phyloP scores from a whole-genome alignment of 2,888 invertebrate genomes.

The Acleris laterana region DNA sequence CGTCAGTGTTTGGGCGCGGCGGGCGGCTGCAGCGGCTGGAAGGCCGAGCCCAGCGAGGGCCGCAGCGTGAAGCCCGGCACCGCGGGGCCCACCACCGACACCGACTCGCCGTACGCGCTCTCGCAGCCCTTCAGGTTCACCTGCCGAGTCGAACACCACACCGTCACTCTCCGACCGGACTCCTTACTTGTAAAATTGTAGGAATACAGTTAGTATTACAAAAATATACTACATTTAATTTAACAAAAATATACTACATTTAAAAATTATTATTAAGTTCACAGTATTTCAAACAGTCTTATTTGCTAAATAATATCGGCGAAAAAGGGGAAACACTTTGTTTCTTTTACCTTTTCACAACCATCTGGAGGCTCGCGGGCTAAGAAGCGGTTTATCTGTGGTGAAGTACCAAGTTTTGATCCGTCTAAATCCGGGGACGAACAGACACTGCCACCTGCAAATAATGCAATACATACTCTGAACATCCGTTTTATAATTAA shows the following conservation, averaged over 20 bases:
- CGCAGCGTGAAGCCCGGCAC: slow-evolving; percentile 89
- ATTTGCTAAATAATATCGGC: too few relatives aligned
- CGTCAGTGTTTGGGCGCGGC: slow-evolving; percentile 40
- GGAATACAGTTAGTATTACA: too few relatives aligned
- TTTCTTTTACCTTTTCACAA: slow-evolving; percentile 88
- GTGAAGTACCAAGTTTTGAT: slow-evolving; percentile 90
- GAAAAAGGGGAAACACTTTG: too few relatives aligned
- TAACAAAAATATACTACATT: too few relatives aligned
- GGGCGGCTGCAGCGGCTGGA: slow-evolving; percentile 87
- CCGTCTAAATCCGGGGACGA: slow-evolving; percentile 91
- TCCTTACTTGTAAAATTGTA: too few relatives aligned
- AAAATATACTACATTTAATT: too few relatives aligned
- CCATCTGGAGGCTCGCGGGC: slow-evolving; percentile 95
- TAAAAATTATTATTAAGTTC: too few relatives aligned
- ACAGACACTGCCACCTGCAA: slow-evolving; percentile 89
- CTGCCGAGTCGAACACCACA: slow-evolving; percentile 49
- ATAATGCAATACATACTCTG: neutral
- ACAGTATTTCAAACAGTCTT: too few relatives aligned
- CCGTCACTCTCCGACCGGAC: neutral
- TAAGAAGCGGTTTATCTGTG: slow-evolving; percentile 93
- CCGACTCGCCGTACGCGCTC: slow-evolving; percentile 65
- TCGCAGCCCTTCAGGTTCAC: slow-evolving; percentile 86
- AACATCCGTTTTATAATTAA: too few relatives aligned
- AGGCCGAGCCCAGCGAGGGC: slow-evolving; percentile 92
- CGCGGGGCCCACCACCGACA: slow-evolving; percentile 85